Evolutionary conservation across 2,888 invertebrate species (phyloP), one percentile per base, ranked within the genome.

Genomic region (Agrypnus murinus): DNA sequence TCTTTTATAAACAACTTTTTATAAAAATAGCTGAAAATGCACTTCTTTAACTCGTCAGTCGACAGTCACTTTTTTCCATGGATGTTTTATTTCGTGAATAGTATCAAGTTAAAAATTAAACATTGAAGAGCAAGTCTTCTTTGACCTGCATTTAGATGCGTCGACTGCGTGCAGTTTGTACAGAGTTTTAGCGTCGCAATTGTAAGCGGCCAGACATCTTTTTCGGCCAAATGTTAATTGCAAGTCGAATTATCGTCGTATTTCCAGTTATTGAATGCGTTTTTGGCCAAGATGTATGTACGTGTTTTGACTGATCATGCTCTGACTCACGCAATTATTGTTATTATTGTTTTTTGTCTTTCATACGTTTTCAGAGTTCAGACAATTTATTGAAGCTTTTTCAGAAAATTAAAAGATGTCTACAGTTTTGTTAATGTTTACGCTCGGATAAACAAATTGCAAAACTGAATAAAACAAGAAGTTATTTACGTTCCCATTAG

Each of bases 171-270:
- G 65, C 45, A 65, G 45, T 57, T 65, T 45, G 53, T 65, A 65
- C 58, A 31, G 46, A 68, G 58, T 58, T 50, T 48, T 46, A 55
- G 59, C 65, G 60, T 65, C 69, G 65, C 50, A 69, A 66, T 66
- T 69, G 69, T 32, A 60, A 65, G 59, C 74, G 45, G 62, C 74
- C 73, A 74, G 74, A 71, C 74, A 74, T 73, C 72, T 74, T 74
- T 73, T 74, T 74, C 74, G 67, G 55, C 50, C 62, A 74, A 72
- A 74, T 70, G 72, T 55, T 74, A 72, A 74, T 70, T 70, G 53
- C 71, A 55, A 65, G 58, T 65, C 46, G 50, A 69, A 69, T 69
- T 69, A 65, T 59, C 65, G 53, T 65, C 17, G 57, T 45, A 71
- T 50, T 71, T 71, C 60, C 66, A 71, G 60, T 66, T 62, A 67